Evolutionary conservation across 2,888 invertebrate species (phyloP).

Genomic region (Eristalis tenax): DNA sequence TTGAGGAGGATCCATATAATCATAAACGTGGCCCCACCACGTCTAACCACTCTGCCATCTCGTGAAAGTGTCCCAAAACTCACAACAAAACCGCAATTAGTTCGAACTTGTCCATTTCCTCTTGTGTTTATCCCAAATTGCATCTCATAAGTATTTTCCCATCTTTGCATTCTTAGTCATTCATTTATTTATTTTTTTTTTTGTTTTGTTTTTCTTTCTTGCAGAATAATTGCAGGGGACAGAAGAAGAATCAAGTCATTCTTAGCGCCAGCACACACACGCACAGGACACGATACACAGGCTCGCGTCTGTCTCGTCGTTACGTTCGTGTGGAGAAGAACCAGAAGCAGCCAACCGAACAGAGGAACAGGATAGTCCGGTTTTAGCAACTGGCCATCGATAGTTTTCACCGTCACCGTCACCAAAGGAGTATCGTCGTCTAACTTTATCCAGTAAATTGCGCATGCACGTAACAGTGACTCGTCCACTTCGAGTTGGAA

Average conservation of each 20-base stretch:
- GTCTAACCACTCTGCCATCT: too few relatives aligned
- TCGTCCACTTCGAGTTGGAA: constrained; percentile 30
- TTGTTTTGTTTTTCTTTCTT: constrained; percentile 10
- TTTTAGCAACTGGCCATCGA: constrained; percentile 33
- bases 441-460: not conserved
- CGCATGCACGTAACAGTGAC: not conserved
- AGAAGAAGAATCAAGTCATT: not conserved
- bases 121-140: not conserved
- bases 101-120: not conserved
- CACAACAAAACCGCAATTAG: not conserved
- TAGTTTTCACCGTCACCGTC: constrained; percentile 32
- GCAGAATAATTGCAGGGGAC: constrained; percentile 42
- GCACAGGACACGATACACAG: not conserved
- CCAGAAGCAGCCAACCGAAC: constrained; percentile 1
- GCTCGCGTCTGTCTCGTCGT: not conserved
- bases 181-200: not conserved
- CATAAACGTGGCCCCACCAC: too few relatives aligned
- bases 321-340: not conserved
- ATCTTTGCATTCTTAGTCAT: constrained; percentile 2
- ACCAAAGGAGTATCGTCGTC: not conserved
- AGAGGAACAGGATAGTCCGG: constrained; percentile 69
- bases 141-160: constrained; percentile 28
- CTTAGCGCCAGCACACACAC: constrained; percentile 23
- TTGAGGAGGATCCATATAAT: too few relatives aligned
- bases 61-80: not conserved